These are phyloP conservation scores for Ibidorhyncha struthersii DNA, from an alignment of 2,113 vertebrate species.

Conservation along the genomic window DNA sequence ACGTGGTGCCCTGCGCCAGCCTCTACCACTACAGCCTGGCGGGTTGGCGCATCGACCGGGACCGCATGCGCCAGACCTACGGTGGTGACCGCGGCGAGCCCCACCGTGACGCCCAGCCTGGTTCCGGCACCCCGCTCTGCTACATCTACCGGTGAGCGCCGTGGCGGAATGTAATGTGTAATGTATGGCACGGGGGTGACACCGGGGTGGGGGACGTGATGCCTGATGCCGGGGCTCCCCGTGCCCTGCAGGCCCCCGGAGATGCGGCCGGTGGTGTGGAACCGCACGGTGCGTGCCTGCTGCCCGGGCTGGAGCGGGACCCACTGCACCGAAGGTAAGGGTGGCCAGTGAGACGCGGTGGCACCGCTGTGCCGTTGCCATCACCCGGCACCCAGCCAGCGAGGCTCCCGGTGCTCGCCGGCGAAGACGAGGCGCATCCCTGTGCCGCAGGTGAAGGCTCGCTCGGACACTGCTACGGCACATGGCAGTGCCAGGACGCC, in stretches of 20 bases:
- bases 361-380: rapidly evolving
- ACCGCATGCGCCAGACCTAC: constrained; percentile 65
- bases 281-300: constrained; percentile 77
- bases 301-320: constrained; percentile 87
- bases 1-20: constrained; percentile 78
- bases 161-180: rapidly evolving
- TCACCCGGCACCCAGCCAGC: rapidly evolving
- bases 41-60: constrained; percentile 83
- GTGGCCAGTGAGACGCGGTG: rapidly evolving
- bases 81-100: constrained; percentile 65
- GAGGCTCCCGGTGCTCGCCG: rapidly evolving
- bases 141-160: constrained; percentile 85
- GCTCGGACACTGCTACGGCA: constrained; percentile 80
- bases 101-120: constrained; percentile 60
- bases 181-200: too few species aligned
- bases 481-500: constrained; percentile 79
- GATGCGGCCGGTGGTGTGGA: constrained; percentile 65
- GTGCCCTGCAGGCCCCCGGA: constrained; percentile 73
- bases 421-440: rapidly evolving
- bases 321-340: constrained; percentile 82
- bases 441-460: constrained; percentile 27
- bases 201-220: rapidly evolving
- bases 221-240: background rate
- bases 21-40: constrained; percentile 82
- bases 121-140: constrained; percentile 66